These are phyloP conservation scores for Podotricha telesiphe DNA, from an alignment of 2,888 invertebrate species.

Conservation along the genomic window DNA sequence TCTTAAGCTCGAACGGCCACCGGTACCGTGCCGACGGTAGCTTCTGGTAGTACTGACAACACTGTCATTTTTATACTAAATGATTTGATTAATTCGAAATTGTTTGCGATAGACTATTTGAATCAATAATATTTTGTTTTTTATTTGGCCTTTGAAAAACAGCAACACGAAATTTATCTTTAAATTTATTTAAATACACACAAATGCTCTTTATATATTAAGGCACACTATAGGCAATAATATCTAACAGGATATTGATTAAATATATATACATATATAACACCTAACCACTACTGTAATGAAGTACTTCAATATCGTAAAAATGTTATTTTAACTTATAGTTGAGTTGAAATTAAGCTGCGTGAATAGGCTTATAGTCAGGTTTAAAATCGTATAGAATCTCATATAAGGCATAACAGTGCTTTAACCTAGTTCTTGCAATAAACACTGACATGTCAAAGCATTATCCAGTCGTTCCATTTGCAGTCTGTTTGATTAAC, in stretches of 20 bases:
- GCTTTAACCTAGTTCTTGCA: slow-evolving; percentile 35
- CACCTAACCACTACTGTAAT: too few species aligned
- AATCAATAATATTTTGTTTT: too few species aligned
- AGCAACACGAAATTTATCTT: too few species aligned
- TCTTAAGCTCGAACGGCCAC: neutral
- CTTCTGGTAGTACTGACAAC: neutral
- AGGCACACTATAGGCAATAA: too few species aligned
- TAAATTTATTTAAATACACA: too few species aligned
- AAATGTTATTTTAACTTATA: neutral
- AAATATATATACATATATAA: too few species aligned
- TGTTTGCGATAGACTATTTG: too few species aligned
- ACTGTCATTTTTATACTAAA: neutral
- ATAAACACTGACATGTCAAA: slow-evolving; percentile 32
- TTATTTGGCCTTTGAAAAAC: too few species aligned
- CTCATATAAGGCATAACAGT: slow-evolving; percentile 34
- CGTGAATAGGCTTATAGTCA: slow-evolving; percentile 4
- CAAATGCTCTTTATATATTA: too few species aligned
- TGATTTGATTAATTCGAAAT: too few species aligned
- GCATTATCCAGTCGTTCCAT: slow-evolving; percentile 32
- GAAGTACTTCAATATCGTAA: neutral
- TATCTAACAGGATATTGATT: too few species aligned
- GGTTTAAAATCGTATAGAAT: slow-evolving; percentile 24
- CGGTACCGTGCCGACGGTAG: neutral
- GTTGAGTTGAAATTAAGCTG: neutral
- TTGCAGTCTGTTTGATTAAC: slow-evolving; percentile 33